phyloP scores from a whole-genome alignment of 2,113 vertebrate species.

The Puma concolor region DNA sequence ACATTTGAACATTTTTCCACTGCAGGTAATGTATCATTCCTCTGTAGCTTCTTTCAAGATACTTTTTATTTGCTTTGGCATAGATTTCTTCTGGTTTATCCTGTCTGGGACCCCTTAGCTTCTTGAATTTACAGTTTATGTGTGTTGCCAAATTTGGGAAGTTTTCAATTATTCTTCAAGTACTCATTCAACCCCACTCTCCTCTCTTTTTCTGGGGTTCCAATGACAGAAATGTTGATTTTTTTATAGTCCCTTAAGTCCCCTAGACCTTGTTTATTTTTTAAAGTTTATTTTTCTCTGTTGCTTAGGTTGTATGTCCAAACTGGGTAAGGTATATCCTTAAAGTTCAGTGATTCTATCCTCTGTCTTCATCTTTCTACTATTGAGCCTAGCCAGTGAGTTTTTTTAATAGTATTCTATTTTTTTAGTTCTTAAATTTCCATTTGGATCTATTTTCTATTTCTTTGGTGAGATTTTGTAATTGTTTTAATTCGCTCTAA shows the following conservation, averaged over 20 bases:
- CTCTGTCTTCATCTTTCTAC: not conserved
- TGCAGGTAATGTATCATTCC: not conserved
- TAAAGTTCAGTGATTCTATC: not conserved
- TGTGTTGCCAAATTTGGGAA: not conserved
- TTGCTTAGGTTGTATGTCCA: not conserved
- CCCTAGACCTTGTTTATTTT: not conserved
- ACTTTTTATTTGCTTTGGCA: not conserved
- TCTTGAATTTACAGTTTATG: not conserved
- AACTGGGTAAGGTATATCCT: not conserved
- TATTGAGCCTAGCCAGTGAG: not conserved
- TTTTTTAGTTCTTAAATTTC: not conserved
- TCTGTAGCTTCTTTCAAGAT: constrained; percentile 15
- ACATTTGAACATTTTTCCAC: constrained; percentile 19
- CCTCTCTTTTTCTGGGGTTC: not conserved
- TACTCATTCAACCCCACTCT: not conserved
- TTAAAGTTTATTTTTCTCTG: not conserved
- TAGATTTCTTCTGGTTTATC: not conserved
- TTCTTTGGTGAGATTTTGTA: not conserved
- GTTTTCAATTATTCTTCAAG: not conserved
- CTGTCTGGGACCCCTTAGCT: not conserved
- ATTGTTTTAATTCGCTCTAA: not conserved
- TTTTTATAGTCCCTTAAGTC: not conserved
- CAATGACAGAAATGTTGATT: not conserved
- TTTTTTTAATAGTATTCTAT: not conserved
- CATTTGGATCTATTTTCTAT: not conserved